Evolutionary conservation across 2,113 vertebrate species (phyloP).

Genomic region (Notiomystis cincta): DNA sequence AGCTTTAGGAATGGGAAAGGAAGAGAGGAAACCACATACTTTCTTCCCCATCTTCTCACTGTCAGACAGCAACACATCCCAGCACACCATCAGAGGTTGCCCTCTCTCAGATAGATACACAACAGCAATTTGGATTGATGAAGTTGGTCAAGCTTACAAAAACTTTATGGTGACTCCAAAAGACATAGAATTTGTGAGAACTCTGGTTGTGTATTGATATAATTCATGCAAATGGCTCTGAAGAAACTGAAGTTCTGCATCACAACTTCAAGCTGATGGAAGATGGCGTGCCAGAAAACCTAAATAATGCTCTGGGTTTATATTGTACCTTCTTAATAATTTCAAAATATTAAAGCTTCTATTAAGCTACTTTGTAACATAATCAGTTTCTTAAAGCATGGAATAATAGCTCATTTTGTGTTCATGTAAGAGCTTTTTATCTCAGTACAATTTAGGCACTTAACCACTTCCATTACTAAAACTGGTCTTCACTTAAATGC

Average conservation of each 20-base stretch:
- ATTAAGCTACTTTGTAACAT: neutral
- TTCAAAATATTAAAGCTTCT: neutral
- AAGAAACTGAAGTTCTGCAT: neutral
- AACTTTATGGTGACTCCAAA: neutral
- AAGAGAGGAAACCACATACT: neutral
- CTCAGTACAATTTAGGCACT: neutral
- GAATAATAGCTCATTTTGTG: neutral
- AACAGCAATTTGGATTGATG: neutral
- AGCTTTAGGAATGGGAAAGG: neutral
- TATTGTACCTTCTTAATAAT: neutral
- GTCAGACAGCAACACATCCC: rapidly evolving
- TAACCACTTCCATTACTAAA: neutral
- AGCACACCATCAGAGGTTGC: neutral
- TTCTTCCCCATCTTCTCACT: neutral
- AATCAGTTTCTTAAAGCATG: neutral
- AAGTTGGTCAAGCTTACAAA: neutral
- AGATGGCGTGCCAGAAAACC: neutral
- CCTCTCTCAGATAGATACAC: neutral
- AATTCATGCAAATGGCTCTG: neutral
- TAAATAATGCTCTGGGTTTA: neutral
- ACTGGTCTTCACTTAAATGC: neutral
- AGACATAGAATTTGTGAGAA: neutral
- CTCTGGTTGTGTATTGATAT: neutral
- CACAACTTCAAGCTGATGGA: neutral
- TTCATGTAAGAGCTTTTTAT: neutral